These are phyloP conservation scores for Zeugodacus cucurbitae DNA, from an alignment of 1,140 invertebrate genomes.

Conservation along the genomic window DNA sequence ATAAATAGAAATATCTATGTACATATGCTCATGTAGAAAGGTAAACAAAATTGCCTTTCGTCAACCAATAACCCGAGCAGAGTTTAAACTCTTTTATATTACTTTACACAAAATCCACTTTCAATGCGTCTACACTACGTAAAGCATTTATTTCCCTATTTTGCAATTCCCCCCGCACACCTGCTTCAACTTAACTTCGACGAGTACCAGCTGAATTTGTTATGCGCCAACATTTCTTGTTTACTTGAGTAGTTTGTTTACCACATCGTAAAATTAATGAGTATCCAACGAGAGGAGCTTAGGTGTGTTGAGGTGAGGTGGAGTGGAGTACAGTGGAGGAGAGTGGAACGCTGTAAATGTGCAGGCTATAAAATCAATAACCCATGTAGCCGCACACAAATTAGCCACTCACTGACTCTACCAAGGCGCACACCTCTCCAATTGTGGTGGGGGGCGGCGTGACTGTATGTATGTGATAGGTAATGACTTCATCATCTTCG, in stretches of 20 bases:
- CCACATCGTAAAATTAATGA: constrained; percentile 39
- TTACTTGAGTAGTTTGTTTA: constrained; percentile 32
- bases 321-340: neutral
- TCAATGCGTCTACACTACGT: neutral
- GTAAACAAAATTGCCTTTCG: neutral
- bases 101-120: constrained; percentile 17
- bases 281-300: neutral
- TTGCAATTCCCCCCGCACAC: neutral
- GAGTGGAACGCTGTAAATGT: neutral
- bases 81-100: constrained; percentile 7
- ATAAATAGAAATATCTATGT: neutral
- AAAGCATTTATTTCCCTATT: neutral
- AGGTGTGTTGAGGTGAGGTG: neutral
- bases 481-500: constrained; percentile 27
- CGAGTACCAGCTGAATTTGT: neutral
- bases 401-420: constrained; percentile 5
- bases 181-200: neutral
- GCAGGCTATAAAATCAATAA: constrained; percentile 34
- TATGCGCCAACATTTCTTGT: constrained; percentile 23
- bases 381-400: constrained; percentile 31
- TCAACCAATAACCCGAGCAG: neutral
- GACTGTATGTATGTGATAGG: neutral
- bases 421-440: neutral
- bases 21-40: neutral
- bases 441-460: neutral